phyloP scores from a whole-genome alignment of 2,888 invertebrate species.

The Ennomos quercinarius region DNA sequence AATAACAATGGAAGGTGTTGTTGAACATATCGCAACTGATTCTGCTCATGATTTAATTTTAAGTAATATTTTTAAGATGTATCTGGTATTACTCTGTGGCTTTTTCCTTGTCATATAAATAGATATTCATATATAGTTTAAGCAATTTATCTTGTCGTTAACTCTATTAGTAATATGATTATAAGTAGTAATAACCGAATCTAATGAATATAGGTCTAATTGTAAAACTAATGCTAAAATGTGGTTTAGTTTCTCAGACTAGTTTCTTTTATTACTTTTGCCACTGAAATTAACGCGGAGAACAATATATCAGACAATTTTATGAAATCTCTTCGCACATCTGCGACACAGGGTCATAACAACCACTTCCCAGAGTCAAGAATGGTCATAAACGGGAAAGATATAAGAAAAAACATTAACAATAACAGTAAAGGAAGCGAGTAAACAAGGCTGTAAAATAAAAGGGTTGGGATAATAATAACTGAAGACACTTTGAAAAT shows the following conservation, averaged over 20 bases:
- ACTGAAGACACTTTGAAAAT: conserved; percentile 25
- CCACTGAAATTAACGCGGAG: conserved; percentile 7
- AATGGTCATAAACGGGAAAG: conserved; percentile 45
- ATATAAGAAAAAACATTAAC: conserved; percentile 42
- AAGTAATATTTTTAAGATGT: conserved; percentile 8
- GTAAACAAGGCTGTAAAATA: conserved; percentile 51
- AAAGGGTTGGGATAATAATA: conserved; percentile 32
- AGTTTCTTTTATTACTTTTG: conserved; percentile 2
- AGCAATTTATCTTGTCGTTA: neutral
- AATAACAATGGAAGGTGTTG: neutral
- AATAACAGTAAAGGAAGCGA: conserved; percentile 47
- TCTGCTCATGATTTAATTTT: conserved; percentile 14
- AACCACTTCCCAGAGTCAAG: conserved; percentile 33
- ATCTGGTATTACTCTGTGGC: neutral
- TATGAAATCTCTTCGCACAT: conserved; percentile 25
- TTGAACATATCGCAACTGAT: neutral
- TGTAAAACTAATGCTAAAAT: neutral
- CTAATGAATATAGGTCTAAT: neutral
- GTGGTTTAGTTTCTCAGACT: neutral
- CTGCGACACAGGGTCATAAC: conserved; percentile 29
- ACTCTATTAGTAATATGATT: neutral
- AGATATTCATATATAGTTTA: too few relatives aligned
- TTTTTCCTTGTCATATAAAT: too few relatives aligned
- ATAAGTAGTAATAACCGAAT: neutral
- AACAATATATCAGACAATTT: conserved; percentile 17